Conservation (phyloP, 2,797 vertebrate species). For the Gobio occitaniae region DNA sequence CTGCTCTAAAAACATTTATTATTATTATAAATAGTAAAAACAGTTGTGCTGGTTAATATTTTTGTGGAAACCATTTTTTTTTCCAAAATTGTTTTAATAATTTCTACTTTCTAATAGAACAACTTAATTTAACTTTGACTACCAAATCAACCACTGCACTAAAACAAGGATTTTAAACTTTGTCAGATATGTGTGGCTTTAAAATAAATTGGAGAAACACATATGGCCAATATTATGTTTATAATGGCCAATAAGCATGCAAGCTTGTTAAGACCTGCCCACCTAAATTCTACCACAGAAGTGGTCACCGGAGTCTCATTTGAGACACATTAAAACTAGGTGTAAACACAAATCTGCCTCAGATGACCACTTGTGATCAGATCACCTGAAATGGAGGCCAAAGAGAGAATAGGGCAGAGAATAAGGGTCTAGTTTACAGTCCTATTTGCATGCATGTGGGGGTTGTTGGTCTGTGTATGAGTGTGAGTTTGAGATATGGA, state of each 20-base stretch:
- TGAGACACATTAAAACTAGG: not conserved
- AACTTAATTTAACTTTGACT: not conserved
- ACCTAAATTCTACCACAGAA: not conserved
- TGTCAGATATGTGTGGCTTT: not conserved
- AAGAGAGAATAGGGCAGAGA: not conserved
- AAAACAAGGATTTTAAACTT: not conserved
- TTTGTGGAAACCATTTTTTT: not conserved
- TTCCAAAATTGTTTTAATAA: not conserved
- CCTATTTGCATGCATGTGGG: not conserved
- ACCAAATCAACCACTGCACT: not conserved
- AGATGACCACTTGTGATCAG: not conserved
- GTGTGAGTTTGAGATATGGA: not conserved
- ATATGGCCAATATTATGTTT: not conserved
- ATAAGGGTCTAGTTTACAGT: not conserved
- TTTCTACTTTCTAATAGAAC: not conserved
- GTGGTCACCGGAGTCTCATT: not conserved
- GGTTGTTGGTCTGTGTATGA: not conserved
- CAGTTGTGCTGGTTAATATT: not conserved
- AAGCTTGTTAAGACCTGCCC: not conserved
- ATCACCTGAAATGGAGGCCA: not conserved
- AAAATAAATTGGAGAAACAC: not conserved
- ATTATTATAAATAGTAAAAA: not conserved
- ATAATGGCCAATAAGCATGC: not conserved
- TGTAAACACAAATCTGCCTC: slow-evolving; percentile 21
- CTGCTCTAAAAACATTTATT: not conserved